Percentiles rank a stretch among this genome's conserved stretches.
Conservation (phyloP, 2,113 vertebrate species). For the Ceyx melanurus region DNA sequence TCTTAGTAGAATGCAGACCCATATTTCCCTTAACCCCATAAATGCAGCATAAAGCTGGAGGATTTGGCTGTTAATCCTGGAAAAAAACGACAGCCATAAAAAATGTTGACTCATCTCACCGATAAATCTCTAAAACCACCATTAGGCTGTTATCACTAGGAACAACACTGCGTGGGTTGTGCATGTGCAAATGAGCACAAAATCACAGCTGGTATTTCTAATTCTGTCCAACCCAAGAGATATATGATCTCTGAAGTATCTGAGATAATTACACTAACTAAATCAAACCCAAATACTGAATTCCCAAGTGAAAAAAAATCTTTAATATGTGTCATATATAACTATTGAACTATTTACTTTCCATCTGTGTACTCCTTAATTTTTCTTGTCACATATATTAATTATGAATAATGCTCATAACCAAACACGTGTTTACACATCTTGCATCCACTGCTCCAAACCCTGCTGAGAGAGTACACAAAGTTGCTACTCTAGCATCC, state of each 20-base stretch:
- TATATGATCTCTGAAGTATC: background rate
- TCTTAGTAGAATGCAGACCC: background rate
- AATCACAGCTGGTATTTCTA: constrained; percentile 35
- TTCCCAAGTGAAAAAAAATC: background rate
- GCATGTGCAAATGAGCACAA: constrained; percentile 10
- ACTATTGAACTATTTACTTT: background rate
- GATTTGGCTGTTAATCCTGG: background rate
- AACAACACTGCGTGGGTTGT: constrained; percentile 12
- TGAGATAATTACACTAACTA: background rate
- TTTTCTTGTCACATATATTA: background rate
- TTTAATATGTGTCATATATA: background rate
- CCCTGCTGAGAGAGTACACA: background rate
- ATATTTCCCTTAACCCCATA: background rate
- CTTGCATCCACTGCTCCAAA: background rate
- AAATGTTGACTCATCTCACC: background rate
- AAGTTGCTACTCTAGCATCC: background rate
- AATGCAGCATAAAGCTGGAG: background rate
- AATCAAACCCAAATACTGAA: constrained; percentile 44
- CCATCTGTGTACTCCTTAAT: constrained; percentile 1
- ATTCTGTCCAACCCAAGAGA: background rate
- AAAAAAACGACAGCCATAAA: background rate
- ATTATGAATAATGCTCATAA: constrained; percentile 27
- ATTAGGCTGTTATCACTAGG: constrained; percentile 1
- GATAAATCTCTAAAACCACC: background rate
- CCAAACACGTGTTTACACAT: background rate